Base-by-base conservation (phyloP, 2,113 vertebrate species). In the Falcunculus frontatus region DNA sequence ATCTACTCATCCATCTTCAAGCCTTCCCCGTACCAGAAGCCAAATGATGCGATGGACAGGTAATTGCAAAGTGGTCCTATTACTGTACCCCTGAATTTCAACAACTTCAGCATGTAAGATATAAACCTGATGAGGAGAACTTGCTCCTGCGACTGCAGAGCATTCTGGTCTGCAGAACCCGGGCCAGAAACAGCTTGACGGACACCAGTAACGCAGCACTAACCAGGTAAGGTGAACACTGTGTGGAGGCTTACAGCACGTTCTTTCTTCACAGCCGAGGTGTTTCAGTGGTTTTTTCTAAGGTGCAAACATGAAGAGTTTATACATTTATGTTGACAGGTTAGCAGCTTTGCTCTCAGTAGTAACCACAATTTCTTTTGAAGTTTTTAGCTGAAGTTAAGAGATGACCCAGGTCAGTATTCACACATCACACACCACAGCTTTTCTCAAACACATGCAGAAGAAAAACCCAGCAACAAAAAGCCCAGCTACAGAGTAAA, bases 11-110 rank as follows among this genome's bases (percentile, higher is more conserved):
- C 59, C 19, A 62, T 10, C 37, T 57, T 67, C 50, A 77, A 52
- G 55, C 15, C 46, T 37, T 57, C 19, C 27, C 9, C 13, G 3
- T 17, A 1, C 26, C 29, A 9, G 39, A 69, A 70, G 27, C 39
- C 1, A 0, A 93, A 77, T 22, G 32, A 46, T 8, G 0, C 0
- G 0, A 76, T 4, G 11, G 29, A 52, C 16, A 70, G 23, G 18
- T 49, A 49, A 46, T 49, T 68, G 26, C 57, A 70, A 85, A 64
- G 46, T 3, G 8, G 23, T 39, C 27, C 82, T 73, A 56, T 20
- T 46, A 49, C 42, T 22, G 13, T 3, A 1, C 18, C 11, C 27
- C 29, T 4, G 5, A 46, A 84, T 59, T 49, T 46, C 41, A 84
- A 32, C 35, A 3, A 0, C 26, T 80, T 8, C 2, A 29, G n/a